Conservation (phyloP, 2,113 vertebrate genomes). For the Leucopternis melanops region DNA sequence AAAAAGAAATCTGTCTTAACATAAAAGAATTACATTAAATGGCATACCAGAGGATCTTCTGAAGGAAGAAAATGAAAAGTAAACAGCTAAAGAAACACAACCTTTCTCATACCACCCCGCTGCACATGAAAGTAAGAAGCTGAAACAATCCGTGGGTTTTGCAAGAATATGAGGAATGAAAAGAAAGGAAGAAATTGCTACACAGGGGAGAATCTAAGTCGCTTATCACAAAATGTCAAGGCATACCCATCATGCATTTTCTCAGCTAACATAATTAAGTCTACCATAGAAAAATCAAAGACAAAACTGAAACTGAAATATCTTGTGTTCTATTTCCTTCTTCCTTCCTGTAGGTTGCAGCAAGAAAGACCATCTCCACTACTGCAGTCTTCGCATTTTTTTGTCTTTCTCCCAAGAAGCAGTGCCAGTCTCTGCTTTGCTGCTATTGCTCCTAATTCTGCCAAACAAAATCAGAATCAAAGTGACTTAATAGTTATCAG, state of each 20-base stretch:
- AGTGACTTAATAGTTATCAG: not conserved
- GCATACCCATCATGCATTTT: not conserved
- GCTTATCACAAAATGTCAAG: not conserved
- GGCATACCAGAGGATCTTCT: not conserved
- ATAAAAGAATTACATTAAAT: not conserved
- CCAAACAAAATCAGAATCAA: not conserved
- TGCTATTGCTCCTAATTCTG: not conserved
- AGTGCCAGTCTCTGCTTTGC: not conserved
- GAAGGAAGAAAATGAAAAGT: not conserved
- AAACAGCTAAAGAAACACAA: not conserved
- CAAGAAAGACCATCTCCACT: not conserved
- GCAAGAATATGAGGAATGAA: rapidly evolving
- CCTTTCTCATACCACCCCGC: not conserved
- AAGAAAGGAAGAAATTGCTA: not conserved
- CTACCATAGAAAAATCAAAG: not conserved
- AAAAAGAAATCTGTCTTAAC: not conserved
- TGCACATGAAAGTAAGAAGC: not conserved
- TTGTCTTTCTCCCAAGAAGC: not conserved
- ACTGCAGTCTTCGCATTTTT: rapidly evolving
- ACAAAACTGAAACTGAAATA: slow-evolving; percentile 14
- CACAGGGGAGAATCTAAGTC: not conserved
- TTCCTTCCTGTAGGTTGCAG: not conserved
- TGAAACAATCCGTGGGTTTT: not conserved
- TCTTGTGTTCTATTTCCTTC: not conserved
- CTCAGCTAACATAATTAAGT: not conserved